Conservation (phyloP, 2,888 invertebrate genomes). For the Volucella inanis region DNA sequence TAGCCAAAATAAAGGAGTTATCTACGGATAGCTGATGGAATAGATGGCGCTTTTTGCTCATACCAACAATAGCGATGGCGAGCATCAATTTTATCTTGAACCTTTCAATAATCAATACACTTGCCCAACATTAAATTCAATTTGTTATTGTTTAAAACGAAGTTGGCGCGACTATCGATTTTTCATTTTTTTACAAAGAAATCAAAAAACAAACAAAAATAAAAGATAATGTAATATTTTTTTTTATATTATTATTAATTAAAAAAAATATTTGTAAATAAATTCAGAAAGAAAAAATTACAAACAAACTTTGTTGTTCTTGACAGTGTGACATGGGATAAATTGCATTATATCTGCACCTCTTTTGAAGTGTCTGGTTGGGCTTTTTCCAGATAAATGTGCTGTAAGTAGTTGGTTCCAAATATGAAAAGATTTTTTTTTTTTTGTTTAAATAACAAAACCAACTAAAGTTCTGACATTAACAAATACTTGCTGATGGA, state of each 20-base stretch:
- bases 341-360: neutral
- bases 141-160: slow-evolving; percentile 49
- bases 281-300: slow-evolving; percentile 53
- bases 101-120: slow-evolving; percentile 53
- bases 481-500: too few relatives aligned
- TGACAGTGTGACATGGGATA: neutral
- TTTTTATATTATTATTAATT: slow-evolving; percentile 55
- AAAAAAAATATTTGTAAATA: slow-evolving; percentile 72
- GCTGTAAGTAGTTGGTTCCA: neutral
- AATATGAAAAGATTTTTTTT: too few relatives aligned
- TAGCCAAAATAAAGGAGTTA: slow-evolving; percentile 71
- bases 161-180: slow-evolving; percentile 73
- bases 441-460: too few relatives aligned
- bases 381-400: neutral
- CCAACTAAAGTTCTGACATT: too few relatives aligned
- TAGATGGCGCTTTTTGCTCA: slow-evolving; percentile 54
- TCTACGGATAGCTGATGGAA: slow-evolving; percentile 58
- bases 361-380: neutral
- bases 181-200: slow-evolving; percentile 70
- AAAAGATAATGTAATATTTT: slow-evolving; percentile 66
- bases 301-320: neutral
- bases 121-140: slow-evolving; percentile 69
- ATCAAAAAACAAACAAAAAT: neutral
- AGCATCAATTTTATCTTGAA: slow-evolving; percentile 62
- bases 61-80: slow-evolving; percentile 47